Percentiles rank a stretch among this genome's conserved stretches.
phyloP scores from a whole-genome alignment of 2,888 invertebrate genomes.

The Clostera curtula region DNA sequence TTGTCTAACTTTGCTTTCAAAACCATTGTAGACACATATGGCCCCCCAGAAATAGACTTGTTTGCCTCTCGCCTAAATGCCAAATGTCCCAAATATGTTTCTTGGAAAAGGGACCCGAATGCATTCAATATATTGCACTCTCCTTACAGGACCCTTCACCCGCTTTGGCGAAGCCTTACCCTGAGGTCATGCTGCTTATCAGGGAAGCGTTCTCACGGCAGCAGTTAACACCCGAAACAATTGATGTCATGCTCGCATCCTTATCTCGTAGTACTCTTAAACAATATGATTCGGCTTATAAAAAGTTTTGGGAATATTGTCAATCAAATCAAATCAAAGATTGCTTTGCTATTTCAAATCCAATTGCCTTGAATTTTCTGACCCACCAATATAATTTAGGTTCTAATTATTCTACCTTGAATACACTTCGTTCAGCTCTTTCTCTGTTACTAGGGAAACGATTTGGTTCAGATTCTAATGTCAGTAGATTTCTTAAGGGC shows the following conservation, averaged over 20 bases:
- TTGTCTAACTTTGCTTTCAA: too few relatives aligned
- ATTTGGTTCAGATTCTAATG: too few relatives aligned
- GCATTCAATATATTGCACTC: neutral
- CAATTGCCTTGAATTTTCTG: too few relatives aligned
- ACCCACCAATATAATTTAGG: too few relatives aligned
- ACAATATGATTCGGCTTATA: neutral
- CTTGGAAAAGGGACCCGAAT: neutral
- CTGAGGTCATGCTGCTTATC: constrained; percentile 3
- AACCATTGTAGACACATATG: neutral
- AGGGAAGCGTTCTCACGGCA: constrained; percentile 1
- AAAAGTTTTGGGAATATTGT: constrained; percentile 2
- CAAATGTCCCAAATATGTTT: constrained; percentile 1
- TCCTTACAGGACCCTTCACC: constrained; percentile 5
- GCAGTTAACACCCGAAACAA: too few relatives aligned
- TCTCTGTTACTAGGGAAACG: too few relatives aligned
- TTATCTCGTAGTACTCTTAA: neutral
- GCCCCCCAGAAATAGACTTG: constrained; percentile 2
- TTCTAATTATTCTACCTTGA: too few relatives aligned
- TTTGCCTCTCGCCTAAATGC: constrained; percentile 2
- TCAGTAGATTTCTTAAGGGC: too few relatives aligned
- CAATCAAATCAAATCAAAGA: too few relatives aligned
- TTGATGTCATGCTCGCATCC: constrained; percentile 2
- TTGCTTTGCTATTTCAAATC: neutral
- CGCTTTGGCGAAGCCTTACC: constrained; percentile 3
- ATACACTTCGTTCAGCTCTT: too few relatives aligned